Evolutionary conservation across 2,888 invertebrate genomes (phyloP).

Genomic region (Parelbella ahira): DNA sequence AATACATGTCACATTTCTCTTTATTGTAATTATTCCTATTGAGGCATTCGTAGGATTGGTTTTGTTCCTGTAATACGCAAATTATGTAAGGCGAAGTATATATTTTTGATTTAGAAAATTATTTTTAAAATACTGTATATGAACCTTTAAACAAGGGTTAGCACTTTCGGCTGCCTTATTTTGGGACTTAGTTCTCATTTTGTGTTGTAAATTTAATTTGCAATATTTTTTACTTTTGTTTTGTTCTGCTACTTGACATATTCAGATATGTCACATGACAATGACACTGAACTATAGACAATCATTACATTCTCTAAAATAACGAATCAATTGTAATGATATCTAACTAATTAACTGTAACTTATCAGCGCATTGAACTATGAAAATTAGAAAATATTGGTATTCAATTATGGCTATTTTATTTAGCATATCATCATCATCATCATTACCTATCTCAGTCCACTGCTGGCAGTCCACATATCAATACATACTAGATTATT

Average conservation of each 20-base stretch:
- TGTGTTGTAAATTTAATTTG: conserved; percentile 35
- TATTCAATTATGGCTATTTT: too few relatives aligned
- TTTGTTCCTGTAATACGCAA: conserved; percentile 83
- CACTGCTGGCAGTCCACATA: too few relatives aligned
- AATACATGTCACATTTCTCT: conserved; percentile 83
- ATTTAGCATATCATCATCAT: too few relatives aligned
- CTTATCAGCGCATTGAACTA: too few relatives aligned
- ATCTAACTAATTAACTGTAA: too few relatives aligned
- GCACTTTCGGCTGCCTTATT: conserved; percentile 57
- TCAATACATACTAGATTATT: too few relatives aligned
- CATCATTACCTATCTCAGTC: too few relatives aligned
- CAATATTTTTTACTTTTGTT: conserved; percentile 7
- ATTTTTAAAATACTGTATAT: background rate
- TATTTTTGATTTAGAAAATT: background rate
- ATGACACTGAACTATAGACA: too few relatives aligned
- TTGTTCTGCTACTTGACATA: background rate
- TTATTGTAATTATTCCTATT: conserved; percentile 84
- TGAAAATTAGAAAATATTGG: too few relatives aligned
- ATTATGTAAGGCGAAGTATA: conserved; percentile 9
- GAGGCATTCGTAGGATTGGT: conserved; percentile 86
- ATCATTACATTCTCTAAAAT: too few relatives aligned
- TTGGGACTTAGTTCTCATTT: conserved; percentile 32
- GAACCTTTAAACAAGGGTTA: conserved; percentile 67
- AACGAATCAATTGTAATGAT: too few relatives aligned
- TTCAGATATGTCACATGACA: background rate